Percentiles rank a stretch among this genome's conserved stretches.
phyloP scores from a whole-genome alignment of 1,140 invertebrate genomes.

The Mesaphorura yosii region DNA sequence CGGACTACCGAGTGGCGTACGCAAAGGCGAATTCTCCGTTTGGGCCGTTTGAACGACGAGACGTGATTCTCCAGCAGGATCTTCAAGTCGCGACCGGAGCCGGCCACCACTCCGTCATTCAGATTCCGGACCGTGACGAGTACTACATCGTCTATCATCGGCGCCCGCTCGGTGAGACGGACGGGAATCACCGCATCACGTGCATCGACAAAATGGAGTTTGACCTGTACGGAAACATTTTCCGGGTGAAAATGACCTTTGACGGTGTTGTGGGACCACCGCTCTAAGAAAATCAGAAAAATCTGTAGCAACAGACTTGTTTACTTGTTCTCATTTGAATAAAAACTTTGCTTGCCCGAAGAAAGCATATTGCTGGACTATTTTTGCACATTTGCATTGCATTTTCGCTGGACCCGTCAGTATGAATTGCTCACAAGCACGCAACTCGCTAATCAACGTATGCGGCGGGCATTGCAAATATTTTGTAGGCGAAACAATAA shows the following conservation, averaged over 20 bases:
- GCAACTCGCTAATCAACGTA: no score
- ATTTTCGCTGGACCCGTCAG: no score
- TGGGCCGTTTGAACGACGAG: conserved; percentile 12
- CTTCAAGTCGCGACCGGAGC: conserved; percentile 12
- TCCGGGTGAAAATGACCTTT: not conserved
- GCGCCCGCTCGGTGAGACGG: conserved; percentile 15
- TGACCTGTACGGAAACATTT: not conserved
- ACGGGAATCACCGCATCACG: conserved; percentile 10
- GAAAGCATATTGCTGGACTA: no score
- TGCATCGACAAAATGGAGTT: conserved; percentile 11
- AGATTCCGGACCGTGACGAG: conserved; percentile 6
- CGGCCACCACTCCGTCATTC: conserved; percentile 18
- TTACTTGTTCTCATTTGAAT: not conserved
- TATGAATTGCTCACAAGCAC: no score
- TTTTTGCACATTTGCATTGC: no score
- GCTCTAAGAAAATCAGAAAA: not conserved
- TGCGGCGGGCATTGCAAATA: no score
- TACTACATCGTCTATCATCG: conserved; percentile 23
- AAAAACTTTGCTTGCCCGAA: no score
- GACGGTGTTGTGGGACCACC: not conserved
- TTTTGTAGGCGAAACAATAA: no score
- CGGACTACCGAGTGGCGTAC: conserved; percentile 18
- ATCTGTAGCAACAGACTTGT: not conserved
- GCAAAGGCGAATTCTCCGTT: conserved; percentile 8
- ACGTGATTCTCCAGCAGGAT: conserved; percentile 15